Percentiles rank a stretch among this genome's conserved stretches.
Evolutionary conservation across 2,888 invertebrate species (phyloP).

Genomic region (Calameuta pallipes): DNA sequence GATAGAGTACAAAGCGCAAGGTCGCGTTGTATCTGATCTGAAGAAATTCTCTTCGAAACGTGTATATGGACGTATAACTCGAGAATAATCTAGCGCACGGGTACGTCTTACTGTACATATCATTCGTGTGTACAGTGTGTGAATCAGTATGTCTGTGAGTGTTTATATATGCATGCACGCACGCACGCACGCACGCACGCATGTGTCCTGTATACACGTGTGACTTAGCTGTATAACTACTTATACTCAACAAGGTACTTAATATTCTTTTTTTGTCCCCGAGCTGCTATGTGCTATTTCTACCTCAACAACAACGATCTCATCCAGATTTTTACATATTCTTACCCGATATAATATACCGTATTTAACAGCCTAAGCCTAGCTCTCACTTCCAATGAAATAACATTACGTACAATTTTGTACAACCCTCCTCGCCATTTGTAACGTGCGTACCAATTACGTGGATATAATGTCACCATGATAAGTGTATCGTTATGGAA

Average conservation of each 20-base stretch:
- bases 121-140: background rate
- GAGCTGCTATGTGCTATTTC: constrained; percentile 57
- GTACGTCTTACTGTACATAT: background rate
- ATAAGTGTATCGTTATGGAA: background rate
- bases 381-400: constrained; percentile 57
- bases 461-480: background rate
- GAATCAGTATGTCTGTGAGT: constrained; percentile 14
- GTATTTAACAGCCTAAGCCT: constrained; percentile 57
- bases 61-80: constrained; percentile 12
- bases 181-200: constrained; percentile 9
- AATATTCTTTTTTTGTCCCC: constrained; percentile 54
- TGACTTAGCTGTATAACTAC: constrained; percentile 56
- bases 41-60: constrained; percentile 18
- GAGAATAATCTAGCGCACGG: constrained; percentile 22
- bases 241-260: constrained; percentile 65
- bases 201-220: constrained; percentile 15
- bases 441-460: background rate
- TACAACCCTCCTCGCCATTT: constrained; percentile 45
- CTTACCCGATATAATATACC: constrained; percentile 55
- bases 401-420: constrained; percentile 60
- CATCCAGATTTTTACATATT: constrained; percentile 43
- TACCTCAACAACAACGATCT: constrained; percentile 52
- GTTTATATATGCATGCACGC: constrained; percentile 22
- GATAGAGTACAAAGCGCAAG: constrained; percentile 30
- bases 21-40: constrained; percentile 31